phyloP scores from a whole-genome alignment of 2,888 invertebrate genomes.

The Syritta pipiens region DNA sequence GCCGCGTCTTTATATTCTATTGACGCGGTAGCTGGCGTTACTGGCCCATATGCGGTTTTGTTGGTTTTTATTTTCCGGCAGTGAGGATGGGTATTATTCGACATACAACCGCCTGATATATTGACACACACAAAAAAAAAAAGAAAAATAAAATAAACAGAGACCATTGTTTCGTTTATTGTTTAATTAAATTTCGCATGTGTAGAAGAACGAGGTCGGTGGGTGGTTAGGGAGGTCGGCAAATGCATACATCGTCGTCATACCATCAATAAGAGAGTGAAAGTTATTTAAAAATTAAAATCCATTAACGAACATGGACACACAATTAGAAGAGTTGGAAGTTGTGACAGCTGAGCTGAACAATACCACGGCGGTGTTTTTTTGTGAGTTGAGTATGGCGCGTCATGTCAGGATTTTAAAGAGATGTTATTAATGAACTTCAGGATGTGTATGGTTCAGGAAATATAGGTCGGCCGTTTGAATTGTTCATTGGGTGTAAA shows the following conservation, averaged over 20 bases:
- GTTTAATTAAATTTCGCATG: conserved; percentile 21
- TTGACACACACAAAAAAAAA: conserved; percentile 37
- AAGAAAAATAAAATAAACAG: too few relatives aligned
- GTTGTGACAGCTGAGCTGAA: conserved; percentile 3
- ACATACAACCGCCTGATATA: background rate
- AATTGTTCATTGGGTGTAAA: too few relatives aligned
- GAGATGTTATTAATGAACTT: conserved; percentile 10
- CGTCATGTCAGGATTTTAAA: conserved; percentile 11
- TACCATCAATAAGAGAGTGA: conserved; percentile 11
- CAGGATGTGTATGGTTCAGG: background rate
- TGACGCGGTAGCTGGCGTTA: conserved; percentile 37
- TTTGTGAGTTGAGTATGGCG: background rate
- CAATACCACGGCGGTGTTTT: background rate
- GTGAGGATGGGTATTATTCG: background rate
- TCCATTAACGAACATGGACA: conserved; percentile 31
- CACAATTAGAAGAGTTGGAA: conserved; percentile 7
- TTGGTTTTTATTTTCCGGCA: background rate
- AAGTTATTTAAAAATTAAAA: conserved; percentile 43
- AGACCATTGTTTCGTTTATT: conserved; percentile 17
- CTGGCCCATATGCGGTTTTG: conserved; percentile 28
- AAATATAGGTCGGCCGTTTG: too few relatives aligned
- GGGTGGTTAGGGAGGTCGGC: background rate
- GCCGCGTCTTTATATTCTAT: conserved; percentile 25
- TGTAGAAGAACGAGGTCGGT: background rate
- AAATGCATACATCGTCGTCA: background rate